Base-by-base conservation (phyloP, 1,140 invertebrate genomes). In the Macrocentrus cingulum region DNA sequence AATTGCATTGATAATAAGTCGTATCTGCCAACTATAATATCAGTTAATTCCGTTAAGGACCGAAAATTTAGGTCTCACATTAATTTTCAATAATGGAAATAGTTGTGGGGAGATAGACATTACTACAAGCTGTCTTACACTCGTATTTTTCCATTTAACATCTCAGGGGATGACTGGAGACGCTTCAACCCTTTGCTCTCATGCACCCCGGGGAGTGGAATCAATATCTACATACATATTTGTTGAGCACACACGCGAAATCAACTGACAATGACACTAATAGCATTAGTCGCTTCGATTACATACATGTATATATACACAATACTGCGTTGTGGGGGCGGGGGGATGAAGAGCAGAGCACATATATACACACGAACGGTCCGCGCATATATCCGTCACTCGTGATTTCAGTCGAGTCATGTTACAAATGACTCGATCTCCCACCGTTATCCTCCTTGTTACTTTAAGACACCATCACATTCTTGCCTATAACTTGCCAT, bases 381-480 rank as follows among this genome's bases (percentile, higher is more conserved):
- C 62, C 18, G 36, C 48, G 49, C 59, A 54, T 41, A 56, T 56
- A 20, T 60, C 62, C 60, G 59, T 63, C 65, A 67, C 62, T 73
- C 61, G 64, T 73, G 66, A 75, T 77, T 75, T 72, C 63, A 62
- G 73, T 67, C 56, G 65, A 74, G 71, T 77, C 74, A 77, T 65
- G 68, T 76, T 75, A 75, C 75, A 78, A 75, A 77, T 73, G 67
- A 75, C 66, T 68, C 55, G 66, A 60, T 64, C 67, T 68, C 62
- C 62, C 67, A 66, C 66, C 66, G 46, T 61, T 56, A 71, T n/a
- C n/a, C n/a, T 70, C 60, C 74, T 77, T 66, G 67, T 75, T 76
- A 71, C 65, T 60, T 60, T 46, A 55, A 37, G 63, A 59, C 46
- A 59, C 60, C 16, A 46, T 29, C 45, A 32, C 6, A 34, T 8